Conservation (phyloP, 2,888 invertebrate genomes). For the Mesorhabditis sp. region DNA sequence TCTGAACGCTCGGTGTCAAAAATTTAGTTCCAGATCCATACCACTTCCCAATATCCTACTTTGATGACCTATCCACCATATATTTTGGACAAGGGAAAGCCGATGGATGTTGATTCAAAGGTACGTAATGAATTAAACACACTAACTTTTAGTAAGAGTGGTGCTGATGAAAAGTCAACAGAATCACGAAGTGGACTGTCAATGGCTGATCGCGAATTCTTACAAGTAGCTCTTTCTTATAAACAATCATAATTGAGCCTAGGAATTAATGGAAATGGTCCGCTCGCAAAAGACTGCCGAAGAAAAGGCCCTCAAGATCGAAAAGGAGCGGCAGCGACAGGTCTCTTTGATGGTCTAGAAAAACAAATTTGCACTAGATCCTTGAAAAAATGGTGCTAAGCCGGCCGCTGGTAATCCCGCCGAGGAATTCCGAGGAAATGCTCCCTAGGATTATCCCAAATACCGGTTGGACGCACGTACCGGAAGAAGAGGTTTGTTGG, state of each 20-base stretch:
- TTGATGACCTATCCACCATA: background rate
- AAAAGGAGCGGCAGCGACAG: conserved; percentile 1
- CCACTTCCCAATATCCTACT: background rate
- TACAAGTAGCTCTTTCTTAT: background rate
- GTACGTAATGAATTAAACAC: background rate
- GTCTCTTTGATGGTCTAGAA: background rate
- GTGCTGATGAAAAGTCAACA: background rate
- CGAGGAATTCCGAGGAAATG: background rate
- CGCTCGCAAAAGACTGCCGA: conserved; percentile 3
- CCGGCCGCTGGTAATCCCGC: background rate
- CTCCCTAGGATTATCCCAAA: background rate
- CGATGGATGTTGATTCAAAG: background rate
- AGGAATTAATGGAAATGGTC: conserved; percentile 6
- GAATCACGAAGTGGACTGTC: background rate
- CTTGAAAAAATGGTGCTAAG: conserved; percentile 1
- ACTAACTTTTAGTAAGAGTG: background rate
- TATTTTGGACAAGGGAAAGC: background rate
- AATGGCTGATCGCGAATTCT: conserved; percentile 1
- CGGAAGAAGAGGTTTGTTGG: background rate
- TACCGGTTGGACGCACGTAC: background rate
- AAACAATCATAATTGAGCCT: background rate
- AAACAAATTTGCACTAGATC: background rate
- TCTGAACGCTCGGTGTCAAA: background rate
- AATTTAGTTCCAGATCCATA: background rate
- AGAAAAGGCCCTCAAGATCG: background rate